These are phyloP conservation scores for Pseudococcus longispinus DNA, from an alignment of 2,888 invertebrate species.

Conservation along the genomic window DNA sequence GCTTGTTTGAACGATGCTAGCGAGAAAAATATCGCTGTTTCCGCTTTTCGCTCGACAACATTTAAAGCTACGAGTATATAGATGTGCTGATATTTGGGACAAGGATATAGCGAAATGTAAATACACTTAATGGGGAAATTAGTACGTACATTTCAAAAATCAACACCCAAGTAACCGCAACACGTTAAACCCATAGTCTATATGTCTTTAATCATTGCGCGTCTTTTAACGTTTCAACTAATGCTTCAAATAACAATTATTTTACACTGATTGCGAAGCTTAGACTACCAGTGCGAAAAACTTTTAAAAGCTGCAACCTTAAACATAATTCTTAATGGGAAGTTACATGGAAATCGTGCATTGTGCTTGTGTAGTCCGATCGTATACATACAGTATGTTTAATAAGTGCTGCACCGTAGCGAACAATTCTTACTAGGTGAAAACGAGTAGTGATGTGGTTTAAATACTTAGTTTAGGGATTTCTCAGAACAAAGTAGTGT, in stretches of 20 bases:
- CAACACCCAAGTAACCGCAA: conserved; percentile 19
- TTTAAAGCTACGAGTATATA: neutral
- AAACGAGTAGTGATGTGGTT: too few species aligned
- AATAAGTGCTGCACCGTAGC: too few species aligned
- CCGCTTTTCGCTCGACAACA: neutral
- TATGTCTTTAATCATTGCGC: neutral
- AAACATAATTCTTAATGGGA: neutral
- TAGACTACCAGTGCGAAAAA: neutral
- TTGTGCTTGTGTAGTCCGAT: neutral
- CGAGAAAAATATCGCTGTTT: neutral
- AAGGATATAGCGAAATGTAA: conserved; percentile 25
- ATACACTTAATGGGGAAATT: conserved; percentile 29
- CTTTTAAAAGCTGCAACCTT: conserved; percentile 29
- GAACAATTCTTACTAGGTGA: too few species aligned
- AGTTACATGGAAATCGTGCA: neutral
- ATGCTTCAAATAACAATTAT: conserved; percentile 2
- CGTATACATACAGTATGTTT: too few species aligned
- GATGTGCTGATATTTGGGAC: conserved; percentile 20
- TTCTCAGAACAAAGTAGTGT: too few species aligned
- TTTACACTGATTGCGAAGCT: neutral
- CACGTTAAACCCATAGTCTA: neutral
- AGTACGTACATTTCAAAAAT: conserved; percentile 19
- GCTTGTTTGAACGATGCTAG: neutral
- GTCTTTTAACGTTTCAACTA: neutral
- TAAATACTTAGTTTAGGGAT: too few species aligned